phyloP scores from a whole-genome alignment of 2,888 invertebrate species.

The Cryptosula pallasiana region DNA sequence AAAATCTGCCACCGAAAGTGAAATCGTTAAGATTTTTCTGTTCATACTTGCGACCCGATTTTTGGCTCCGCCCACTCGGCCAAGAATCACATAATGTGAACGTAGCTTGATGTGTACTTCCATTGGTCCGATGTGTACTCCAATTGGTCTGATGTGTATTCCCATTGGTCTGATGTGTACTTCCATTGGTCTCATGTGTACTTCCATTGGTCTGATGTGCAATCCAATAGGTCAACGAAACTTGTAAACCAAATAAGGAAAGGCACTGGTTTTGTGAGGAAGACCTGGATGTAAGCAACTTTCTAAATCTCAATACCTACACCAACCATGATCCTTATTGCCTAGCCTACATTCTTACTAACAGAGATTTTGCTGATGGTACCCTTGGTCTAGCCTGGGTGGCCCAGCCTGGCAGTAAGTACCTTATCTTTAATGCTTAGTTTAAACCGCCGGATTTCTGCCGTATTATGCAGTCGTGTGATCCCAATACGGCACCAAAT shows the following conservation, averaged over 20 bases:
- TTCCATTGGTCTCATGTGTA: neutral
- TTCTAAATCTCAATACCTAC: slow-evolving; percentile 92
- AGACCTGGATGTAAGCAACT: slow-evolving; percentile 98
- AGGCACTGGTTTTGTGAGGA: slow-evolving; percentile 78
- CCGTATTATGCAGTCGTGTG: too few species aligned
- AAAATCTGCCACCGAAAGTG: too few species aligned
- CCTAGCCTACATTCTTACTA: slow-evolving; percentile 96
- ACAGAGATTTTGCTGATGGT: slow-evolving; percentile 94
- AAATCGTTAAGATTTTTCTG: too few species aligned
- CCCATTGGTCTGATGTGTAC: too few species aligned
- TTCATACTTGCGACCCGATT: too few species aligned
- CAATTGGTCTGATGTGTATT: too few species aligned
- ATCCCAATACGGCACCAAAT: too few species aligned
- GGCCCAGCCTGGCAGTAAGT: slow-evolving; percentile 63
- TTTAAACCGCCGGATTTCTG: too few species aligned
- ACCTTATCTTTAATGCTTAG: neutral
- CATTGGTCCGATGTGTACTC: neutral
- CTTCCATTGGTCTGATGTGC: neutral
- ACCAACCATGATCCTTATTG: slow-evolving; percentile 98
- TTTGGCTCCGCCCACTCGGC: too few species aligned
- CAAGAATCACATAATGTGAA: too few species aligned
- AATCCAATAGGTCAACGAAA: neutral
- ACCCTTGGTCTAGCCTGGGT: slow-evolving; percentile 99
- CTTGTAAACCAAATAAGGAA: slow-evolving; percentile 3
- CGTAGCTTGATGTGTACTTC: too few species aligned